Conservation (phyloP, 2,797 vertebrate genomes). For the Australoheros facetus region DNA sequence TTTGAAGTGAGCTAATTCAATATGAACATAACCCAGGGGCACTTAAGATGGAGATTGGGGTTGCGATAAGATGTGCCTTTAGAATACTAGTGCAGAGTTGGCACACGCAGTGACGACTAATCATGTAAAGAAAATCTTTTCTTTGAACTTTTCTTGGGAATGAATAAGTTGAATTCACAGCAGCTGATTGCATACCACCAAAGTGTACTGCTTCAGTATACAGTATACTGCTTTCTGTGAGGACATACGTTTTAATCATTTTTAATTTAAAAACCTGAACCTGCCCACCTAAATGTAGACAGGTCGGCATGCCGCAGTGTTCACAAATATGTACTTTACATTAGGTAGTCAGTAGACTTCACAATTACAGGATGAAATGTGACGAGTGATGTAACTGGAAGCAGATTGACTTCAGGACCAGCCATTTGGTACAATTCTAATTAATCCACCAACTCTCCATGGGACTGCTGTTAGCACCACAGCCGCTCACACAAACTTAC, state of each 20-base stretch:
- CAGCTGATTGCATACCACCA: conserved; percentile 29
- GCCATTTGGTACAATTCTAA: conserved; percentile 63
- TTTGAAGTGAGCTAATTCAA: conserved; percentile 81
- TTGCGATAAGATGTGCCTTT: conserved; percentile 72
- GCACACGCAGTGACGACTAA: conserved; percentile 59
- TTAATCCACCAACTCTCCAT: conserved; percentile 61
- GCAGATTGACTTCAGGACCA: conserved; percentile 52
- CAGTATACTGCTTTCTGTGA: neutral
- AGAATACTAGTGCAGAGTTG: conserved; percentile 57
- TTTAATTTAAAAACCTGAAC: neutral
- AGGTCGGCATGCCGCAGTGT: neutral
- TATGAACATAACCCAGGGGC: conserved; percentile 76
- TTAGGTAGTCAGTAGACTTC: neutral
- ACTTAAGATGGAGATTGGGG: conserved; percentile 74
- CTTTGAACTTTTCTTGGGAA: conserved; percentile 70
- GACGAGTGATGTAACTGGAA: conserved; percentile 24
- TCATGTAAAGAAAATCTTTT: conserved; percentile 54
- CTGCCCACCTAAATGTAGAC: neutral
- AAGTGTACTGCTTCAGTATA: neutral
- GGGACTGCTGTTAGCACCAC: conserved; percentile 56
- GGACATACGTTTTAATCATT: neutral
- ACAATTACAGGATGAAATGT: conserved; percentile 10
- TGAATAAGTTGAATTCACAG: conserved; percentile 56
- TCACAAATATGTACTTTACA: neutral
- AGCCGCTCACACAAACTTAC: conserved; percentile 50